Evolutionary conservation across 2,797 vertebrate species (phyloP), one percentile per base, ranked within the genome.

Genomic region (Chelon labrosus): DNA sequence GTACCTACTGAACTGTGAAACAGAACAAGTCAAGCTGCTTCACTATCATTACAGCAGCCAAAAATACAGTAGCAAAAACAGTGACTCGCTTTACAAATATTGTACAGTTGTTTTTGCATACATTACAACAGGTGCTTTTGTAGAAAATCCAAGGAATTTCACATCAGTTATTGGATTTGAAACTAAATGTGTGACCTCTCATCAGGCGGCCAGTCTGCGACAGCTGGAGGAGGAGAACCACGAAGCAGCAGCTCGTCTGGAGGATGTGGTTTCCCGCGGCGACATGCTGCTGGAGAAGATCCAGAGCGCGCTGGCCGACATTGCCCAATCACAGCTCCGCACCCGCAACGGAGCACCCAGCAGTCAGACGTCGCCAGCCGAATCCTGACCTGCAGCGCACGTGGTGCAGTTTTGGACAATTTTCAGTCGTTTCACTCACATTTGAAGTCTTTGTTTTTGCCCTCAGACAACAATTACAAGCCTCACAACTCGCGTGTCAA

Each of bases 201-300:
- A 0, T 7, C 83, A 99, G 98, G 96, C 97, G 47, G 97, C 95
- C 49, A 99, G 98, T 76, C 93, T 99, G 22, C 90, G 95, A 73
- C 97, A 97, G 82, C 88, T 99, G 58, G 98, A 99, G 74, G 98
- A 99, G 88, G 98, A 99, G 92, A 99, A 99, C 80, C 97, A 99
- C 0, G 97, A 97, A 1, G 98, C 98, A 0, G 97, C 98, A 0
- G 93, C 95, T 0, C 96, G 96, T 5, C 94, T 99, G 69, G 97
- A 98, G 79, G 97, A 98, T 62, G 97, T 98, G 3, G 98, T 99
- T 58, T 96, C 93, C 79, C 95, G 96, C 0, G 98, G 98, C 4
- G 97, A 98, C 49, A 78, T 97, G 93, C 94, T 99, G 69, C 93
- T 99, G 85, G 98, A 99, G 74, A 99, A 98, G 94, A 98, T 99